Evolutionary conservation across 2,797 vertebrate genomes (phyloP).

Genomic region (Enteromius viviparus): DNA sequence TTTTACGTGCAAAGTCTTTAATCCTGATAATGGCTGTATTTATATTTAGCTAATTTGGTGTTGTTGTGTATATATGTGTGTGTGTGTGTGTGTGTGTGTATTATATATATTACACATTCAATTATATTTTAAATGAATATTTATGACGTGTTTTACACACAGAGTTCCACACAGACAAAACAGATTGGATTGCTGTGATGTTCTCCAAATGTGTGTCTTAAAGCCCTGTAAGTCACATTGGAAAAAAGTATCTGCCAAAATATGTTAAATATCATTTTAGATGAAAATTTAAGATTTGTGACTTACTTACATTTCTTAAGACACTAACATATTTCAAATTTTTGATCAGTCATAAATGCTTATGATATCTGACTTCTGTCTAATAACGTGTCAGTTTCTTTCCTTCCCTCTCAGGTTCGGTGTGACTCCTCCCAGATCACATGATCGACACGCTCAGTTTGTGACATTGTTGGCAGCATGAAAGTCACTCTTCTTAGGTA

Average conservation of each 20-base stretch:
- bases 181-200: neutral
- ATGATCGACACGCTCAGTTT: constrained; percentile 17
- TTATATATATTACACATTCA: neutral
- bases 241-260: neutral
- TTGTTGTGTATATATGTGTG: too few relatives aligned
- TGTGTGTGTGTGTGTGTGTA: neutral
- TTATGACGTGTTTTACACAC: neutral
- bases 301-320: neutral
- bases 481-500: constrained; percentile 33
- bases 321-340: neutral
- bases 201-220: neutral
- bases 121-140: neutral
- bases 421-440: constrained; percentile 9
- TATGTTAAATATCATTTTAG: neutral
- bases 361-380: neutral
- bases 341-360: neutral
- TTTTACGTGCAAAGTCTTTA: neutral
- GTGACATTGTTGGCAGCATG: constrained; percentile 33
- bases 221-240: neutral
- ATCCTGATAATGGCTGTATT: neutral
- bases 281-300: neutral
- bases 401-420: constrained; percentile 21
- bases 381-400: neutral
- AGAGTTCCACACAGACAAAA: neutral
- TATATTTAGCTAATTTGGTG: too few relatives aligned